Percentiles rank a stretch among this genome's conserved stretches.
Evolutionary conservation across 2,797 vertebrate species (phyloP).

Genomic region (Macropus fuliginosus): DNA sequence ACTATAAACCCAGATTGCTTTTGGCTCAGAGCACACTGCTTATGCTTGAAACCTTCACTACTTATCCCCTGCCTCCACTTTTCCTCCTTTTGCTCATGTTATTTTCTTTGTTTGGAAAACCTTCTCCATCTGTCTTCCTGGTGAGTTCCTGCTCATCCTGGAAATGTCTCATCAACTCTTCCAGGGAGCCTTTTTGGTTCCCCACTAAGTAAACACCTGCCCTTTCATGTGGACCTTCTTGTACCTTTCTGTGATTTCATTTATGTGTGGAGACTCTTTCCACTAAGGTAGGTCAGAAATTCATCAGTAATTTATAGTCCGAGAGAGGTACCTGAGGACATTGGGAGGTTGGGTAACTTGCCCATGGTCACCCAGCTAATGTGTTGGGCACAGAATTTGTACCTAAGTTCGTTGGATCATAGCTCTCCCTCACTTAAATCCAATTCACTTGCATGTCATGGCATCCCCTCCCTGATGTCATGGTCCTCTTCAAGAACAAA

Average conservation of each 20-base stretch:
- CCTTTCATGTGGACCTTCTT: background rate
- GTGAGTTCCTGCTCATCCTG: background rate
- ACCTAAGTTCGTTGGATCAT: background rate
- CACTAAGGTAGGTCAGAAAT: background rate
- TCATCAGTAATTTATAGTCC: background rate
- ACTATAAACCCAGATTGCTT: background rate
- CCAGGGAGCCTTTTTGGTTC: background rate
- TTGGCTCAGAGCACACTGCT: background rate
- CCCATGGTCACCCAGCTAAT: background rate
- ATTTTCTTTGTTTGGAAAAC: background rate
- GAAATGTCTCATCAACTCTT: background rate
- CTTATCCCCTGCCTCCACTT: background rate
- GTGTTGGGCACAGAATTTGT: background rate
- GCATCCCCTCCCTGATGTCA: no score
- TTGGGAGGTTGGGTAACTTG: background rate
- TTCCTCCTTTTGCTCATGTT: background rate
- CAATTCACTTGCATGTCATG: no score
- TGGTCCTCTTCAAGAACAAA: no score
- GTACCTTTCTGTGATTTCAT: background rate
- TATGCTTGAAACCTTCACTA: background rate
- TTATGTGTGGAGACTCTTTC: background rate
- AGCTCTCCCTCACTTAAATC: background rate
- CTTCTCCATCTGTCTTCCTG: background rate
- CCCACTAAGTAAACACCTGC: background rate
- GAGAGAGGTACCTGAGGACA: background rate